Evolutionary conservation across 2,888 invertebrate genomes (phyloP), one percentile per base, ranked within the genome.

Genomic region (Acleris cristana): DNA sequence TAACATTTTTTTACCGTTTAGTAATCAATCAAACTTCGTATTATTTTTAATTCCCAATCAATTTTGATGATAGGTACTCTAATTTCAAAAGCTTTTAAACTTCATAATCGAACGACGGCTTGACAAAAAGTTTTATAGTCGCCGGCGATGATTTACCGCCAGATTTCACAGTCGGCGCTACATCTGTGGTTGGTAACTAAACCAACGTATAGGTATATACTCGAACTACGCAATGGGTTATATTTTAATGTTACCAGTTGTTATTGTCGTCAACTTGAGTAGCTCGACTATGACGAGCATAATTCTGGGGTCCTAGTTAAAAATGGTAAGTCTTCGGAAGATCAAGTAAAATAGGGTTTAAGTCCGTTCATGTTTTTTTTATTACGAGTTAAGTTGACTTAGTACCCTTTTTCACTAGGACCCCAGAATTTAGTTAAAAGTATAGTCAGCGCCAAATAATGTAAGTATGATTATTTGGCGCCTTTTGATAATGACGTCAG

Each of bases 101-200:
- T 70, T 75, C 71, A 73, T 77, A 74, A 77, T 71, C 69, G 70
- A 71, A 75, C 75, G 76, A 63, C 70, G 40, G 62, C 53, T 30
- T 79, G 84, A 88, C 88, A 89, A 88, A 89, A 88, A 89, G 83
- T 86, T 88, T 89, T 86, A 88, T 85, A 81, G 85, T 75, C 79
- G 76, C 71, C 75, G 78, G 72, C 73, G 76, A 79, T 90, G 90
- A 90, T 90, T 90, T 90, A 90, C 78, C 73, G 71, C 83, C 81
- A 79, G 83, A 88, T 89, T 88, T 88, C 83, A 87, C 82, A 84
- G 85, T 75, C 83, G 60, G 14, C 55, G 34, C 48, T 72, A 73
- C 73, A 74, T 75, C 72, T 75, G 72, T 73, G 65, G 54, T 52
- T 61, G 44, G 59, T 61, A 63, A 65, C 60, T 40, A 14, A 40